Conservation (phyloP, 2,797 vertebrate species). For the Chelon labrosus region DNA sequence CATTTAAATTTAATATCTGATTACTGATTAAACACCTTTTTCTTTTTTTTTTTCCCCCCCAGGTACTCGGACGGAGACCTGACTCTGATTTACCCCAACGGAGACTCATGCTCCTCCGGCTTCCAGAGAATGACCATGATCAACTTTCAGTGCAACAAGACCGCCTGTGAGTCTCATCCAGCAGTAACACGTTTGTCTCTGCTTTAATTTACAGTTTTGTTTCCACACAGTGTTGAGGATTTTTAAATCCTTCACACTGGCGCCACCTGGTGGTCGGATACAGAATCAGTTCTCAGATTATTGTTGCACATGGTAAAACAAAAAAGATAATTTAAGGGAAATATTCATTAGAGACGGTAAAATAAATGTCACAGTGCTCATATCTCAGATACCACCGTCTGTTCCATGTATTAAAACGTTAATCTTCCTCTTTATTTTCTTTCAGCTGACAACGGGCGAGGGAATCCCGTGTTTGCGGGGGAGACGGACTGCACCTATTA, state of each 20-base stretch:
- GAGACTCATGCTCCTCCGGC: constrained; percentile 89
- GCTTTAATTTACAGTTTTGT: neutral
- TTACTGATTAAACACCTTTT: neutral
- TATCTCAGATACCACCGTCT: too few species aligned
- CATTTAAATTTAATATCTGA: neutral
- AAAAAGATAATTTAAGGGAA: neutral
- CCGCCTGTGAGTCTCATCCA: constrained; percentile 83
- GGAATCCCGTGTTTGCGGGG: constrained; percentile 88
- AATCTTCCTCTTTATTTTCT: neutral
- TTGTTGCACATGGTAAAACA: neutral
- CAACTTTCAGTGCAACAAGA: constrained; percentile 93
- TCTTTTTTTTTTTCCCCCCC: neutral
- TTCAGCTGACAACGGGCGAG: constrained; percentile 85
- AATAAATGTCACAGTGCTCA: too few species aligned
- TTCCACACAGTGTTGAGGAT: neutral
- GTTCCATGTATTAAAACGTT: neutral
- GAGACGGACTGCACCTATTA: constrained; percentile 97
- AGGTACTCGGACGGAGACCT: constrained; percentile 98
- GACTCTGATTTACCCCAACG: constrained; percentile 91
- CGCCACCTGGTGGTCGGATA: neutral
- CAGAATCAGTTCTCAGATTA: neutral
- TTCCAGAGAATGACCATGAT: constrained; percentile 98
- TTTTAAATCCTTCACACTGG: neutral
- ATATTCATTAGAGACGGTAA: too few species aligned
- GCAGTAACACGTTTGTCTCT: too few species aligned